A percentile compares a stretch with the other conserved stretches of the same genome.
These are phyloP conservation scores for Platalea minor DNA, from an alignment of 2,797 vertebrate species.

Conservation along the genomic window DNA sequence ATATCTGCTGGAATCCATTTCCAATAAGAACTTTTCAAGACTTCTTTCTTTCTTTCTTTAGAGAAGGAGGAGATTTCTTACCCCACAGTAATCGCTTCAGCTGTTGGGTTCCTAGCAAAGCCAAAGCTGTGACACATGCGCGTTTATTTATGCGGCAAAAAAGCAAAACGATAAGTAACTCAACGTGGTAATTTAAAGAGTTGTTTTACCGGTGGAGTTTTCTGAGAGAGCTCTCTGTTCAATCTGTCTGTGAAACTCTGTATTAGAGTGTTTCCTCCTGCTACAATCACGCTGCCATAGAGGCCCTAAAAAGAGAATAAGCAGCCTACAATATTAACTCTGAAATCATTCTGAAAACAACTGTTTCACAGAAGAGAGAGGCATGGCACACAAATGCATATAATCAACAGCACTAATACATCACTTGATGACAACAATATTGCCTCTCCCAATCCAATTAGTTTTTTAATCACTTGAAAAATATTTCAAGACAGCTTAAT, in stretches of 20 bases:
- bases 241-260: constrained; percentile 97
- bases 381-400: not conserved
- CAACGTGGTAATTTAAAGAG: not conserved
- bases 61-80: not conserved
- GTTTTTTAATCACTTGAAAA: not conserved
- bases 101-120: not conserved
- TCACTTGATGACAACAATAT: not conserved
- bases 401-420: not conserved
- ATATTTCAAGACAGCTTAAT: not conserved
- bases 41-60: not conserved
- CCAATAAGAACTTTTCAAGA: not conserved
- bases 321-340: not conserved
- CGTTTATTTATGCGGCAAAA: not conserved
- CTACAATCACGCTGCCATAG: constrained; percentile 96
- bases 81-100: not conserved
- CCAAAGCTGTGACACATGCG: not conserved
- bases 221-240: constrained; percentile 97
- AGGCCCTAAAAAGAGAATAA: constrained; percentile 82
- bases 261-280: constrained; percentile 96
- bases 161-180: not conserved
- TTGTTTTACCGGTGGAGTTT: constrained; percentile 92
- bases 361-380: not conserved
- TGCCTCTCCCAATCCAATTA: not conserved
- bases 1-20: not conserved
- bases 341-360: not conserved